phyloP scores from a whole-genome alignment of 2,888 invertebrate genomes.

The Drosophila maculinotata region DNA sequence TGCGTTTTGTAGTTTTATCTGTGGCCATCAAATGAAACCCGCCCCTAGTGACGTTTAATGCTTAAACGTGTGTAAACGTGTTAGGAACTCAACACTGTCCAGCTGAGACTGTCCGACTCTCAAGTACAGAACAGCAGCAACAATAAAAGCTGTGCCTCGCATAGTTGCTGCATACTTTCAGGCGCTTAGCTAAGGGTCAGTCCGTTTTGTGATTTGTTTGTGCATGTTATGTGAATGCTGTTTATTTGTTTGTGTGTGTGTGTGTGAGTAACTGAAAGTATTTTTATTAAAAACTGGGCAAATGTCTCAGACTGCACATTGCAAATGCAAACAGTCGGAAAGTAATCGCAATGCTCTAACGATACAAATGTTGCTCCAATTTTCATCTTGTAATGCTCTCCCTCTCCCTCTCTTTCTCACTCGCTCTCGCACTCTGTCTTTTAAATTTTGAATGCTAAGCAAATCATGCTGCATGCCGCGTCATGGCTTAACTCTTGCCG shows the following conservation, averaged over 20 bases:
- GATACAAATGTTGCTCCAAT: slow-evolving; percentile 60
- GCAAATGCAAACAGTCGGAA: slow-evolving; percentile 45
- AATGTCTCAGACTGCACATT: slow-evolving; percentile 35
- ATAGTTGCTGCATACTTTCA: slow-evolving; percentile 30
- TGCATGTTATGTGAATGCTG: slow-evolving; percentile 9
- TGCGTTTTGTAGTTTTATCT: slow-evolving; percentile 11
- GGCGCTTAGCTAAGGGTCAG: slow-evolving; percentile 8
- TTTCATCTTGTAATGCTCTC: slow-evolving; percentile 31
- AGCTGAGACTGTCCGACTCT: background rate
- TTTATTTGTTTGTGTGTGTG: slow-evolving; percentile 3
- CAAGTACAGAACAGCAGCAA: background rate
- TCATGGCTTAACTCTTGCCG: slow-evolving; percentile 20
- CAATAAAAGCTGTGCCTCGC: slow-evolving; percentile 8
- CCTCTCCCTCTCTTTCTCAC: background rate
- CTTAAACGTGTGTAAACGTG: slow-evolving; percentile 34
- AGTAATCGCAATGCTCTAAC: slow-evolving; percentile 44
- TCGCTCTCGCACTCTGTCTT: background rate
- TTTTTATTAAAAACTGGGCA: slow-evolving; percentile 32
- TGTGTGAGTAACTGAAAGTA: slow-evolving; percentile 11
- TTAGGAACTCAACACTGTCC: slow-evolving; percentile 13
- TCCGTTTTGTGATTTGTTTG: slow-evolving; percentile 40
- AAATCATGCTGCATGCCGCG: slow-evolving; percentile 44
- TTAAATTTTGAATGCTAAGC: slow-evolving; percentile 44
- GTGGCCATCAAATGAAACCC: slow-evolving; percentile 45
- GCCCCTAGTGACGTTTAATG: slow-evolving; percentile 40